These are phyloP conservation scores for Theropithecus gelada DNA, from an alignment of 2,113 vertebrate genomes.

Conservation along the genomic window DNA sequence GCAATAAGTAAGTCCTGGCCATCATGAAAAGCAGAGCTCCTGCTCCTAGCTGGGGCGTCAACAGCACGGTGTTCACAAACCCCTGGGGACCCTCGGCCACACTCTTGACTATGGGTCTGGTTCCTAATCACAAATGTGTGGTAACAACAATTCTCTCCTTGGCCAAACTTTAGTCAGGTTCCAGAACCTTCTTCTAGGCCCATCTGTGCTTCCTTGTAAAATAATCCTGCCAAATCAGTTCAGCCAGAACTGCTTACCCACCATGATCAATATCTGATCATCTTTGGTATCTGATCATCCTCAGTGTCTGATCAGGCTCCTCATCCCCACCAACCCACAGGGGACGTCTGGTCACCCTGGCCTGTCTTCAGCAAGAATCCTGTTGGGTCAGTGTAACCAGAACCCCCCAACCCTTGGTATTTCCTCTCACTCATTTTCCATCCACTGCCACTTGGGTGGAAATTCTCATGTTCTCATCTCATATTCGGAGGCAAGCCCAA, in stretches of 20 bases:
- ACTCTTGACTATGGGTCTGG: no score
- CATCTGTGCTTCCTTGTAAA: not conserved
- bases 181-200: not conserved
- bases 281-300: not conserved
- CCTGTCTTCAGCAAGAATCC: not conserved
- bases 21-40: no score
- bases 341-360: not conserved
- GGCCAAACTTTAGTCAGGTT: not conserved
- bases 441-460: not conserved
- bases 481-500: not conserved
- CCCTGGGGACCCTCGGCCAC: not conserved
- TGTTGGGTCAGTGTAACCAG: not conserved
- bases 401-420: not conserved
- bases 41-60: accelerated
- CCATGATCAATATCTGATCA: not conserved
- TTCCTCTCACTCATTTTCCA: not conserved
- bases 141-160: not conserved
- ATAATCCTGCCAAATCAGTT: not conserved
- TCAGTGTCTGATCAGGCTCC: not conserved
- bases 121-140: accelerated
- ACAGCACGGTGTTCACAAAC: accelerated
- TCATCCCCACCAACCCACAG: accelerated
- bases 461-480: not conserved
- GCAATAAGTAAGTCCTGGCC: not conserved
- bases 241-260: not conserved